A percentile compares a stretch with the other conserved stretches of the same genome.
phyloP scores from a whole-genome alignment of 2,888 invertebrate species.

The Cecidostiba fungosa region DNA sequence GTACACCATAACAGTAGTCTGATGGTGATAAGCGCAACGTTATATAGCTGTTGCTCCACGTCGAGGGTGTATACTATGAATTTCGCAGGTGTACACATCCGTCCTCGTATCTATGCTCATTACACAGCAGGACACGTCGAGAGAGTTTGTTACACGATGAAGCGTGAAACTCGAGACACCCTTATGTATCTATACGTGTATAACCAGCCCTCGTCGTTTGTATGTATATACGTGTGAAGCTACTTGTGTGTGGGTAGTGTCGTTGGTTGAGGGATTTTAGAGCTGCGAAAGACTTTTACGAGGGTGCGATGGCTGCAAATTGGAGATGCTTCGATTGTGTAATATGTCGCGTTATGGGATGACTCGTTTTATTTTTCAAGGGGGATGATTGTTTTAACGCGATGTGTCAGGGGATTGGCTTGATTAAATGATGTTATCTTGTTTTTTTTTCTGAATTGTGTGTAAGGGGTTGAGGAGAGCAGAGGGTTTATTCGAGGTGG shows the following conservation, averaged over 20 bases:
- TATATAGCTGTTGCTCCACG: background rate
- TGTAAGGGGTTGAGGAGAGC: no score
- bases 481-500: no score
- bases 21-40: slow-evolving; percentile 5
- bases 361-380: no score
- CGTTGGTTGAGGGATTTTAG: no score
- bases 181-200: background rate
- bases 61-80: background rate
- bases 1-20: no score
- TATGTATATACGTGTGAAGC: background rate
- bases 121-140: background rate
- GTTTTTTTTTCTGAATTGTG: no score
- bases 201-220: background rate
- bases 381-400: no score
- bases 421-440: no score
- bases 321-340: background rate
- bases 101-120: background rate
- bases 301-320: background rate
- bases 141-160: background rate
- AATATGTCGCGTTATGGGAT: no score
- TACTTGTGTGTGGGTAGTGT: no score
- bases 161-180: slow-evolving; percentile 11
- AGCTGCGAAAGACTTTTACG: no score
- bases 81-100: slow-evolving; percentile 22
- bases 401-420: no score